phyloP scores from a whole-genome alignment of 2,888 invertebrate species.

The Notocelia uddmanniana region DNA sequence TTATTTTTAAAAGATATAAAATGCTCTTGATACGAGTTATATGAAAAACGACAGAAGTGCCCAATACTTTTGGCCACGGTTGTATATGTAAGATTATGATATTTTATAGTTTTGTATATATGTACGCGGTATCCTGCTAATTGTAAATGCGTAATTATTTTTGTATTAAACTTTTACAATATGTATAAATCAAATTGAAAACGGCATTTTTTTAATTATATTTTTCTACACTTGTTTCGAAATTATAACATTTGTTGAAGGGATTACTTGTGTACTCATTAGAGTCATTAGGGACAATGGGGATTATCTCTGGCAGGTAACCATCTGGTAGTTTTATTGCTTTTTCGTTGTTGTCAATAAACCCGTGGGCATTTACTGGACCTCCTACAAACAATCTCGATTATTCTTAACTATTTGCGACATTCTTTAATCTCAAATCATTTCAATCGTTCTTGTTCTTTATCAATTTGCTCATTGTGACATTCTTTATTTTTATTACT shows the following conservation, averaged over 20 bases:
- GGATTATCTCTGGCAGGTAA: slow-evolving; percentile 3
- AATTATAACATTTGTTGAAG: slow-evolving; percentile 20
- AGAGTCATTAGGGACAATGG: slow-evolving; percentile 28
- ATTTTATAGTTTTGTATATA: slow-evolving; percentile 20
- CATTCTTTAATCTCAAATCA: no score
- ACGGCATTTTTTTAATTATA: slow-evolving; percentile 22
- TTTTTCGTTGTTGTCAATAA: neutral
- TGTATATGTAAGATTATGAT: neutral
- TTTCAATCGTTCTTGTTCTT: no score
- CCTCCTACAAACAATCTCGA: slow-evolving; percentile 13
- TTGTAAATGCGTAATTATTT: slow-evolving; percentile 28
- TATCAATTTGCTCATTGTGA: neutral
- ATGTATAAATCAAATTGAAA: slow-evolving; percentile 25
- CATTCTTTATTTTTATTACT: slow-evolving; percentile 21
- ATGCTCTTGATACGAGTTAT: no score
- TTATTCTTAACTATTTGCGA: slow-evolving; percentile 9
- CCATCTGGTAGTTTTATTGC: slow-evolving; percentile 11
- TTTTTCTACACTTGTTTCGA: slow-evolving; percentile 33
- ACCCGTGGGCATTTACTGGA: slow-evolving; percentile 9
- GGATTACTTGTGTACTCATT: slow-evolving; percentile 27
- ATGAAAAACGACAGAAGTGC: no score
- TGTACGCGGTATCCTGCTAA: slow-evolving; percentile 15
- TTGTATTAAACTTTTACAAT: slow-evolving; percentile 21
- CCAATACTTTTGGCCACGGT: no score
- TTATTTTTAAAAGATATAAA: no score